Conservation (phyloP, 1,140 invertebrate genomes). For the Cryptotermes secundus region DNA sequence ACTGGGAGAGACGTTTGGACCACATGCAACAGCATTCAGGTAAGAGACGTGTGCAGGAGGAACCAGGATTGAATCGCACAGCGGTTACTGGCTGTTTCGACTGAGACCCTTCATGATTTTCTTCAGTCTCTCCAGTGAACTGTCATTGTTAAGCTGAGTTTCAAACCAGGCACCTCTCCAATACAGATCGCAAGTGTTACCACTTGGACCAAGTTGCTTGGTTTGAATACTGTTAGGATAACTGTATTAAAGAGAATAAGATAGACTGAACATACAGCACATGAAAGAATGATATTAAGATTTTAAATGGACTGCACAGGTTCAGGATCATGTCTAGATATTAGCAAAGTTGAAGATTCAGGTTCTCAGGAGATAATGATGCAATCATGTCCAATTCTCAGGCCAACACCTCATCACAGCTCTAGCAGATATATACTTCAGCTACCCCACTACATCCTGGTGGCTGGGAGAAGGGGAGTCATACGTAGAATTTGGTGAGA, state of each 20-base stretch:
- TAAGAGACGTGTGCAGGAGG: slow-evolving; percentile 40
- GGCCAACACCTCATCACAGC: slow-evolving; percentile 84
- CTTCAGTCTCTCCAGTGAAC: neutral
- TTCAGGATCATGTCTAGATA: neutral
- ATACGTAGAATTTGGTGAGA: slow-evolving; percentile 61
- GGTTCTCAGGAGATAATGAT: too few relatives aligned
- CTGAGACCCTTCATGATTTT: neutral
- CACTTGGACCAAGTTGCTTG: too few relatives aligned
- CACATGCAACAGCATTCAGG: slow-evolving; percentile 90
- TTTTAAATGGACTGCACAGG: too few relatives aligned
- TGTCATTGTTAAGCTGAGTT: too few relatives aligned
- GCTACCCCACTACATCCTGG: slow-evolving; percentile 73
- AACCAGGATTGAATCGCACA: too few relatives aligned
- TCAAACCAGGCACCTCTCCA: too few relatives aligned
- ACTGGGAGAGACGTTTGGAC: slow-evolving; percentile 79
- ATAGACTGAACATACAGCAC: too few relatives aligned
- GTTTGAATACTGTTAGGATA: too few relatives aligned
- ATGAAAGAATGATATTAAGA: too few relatives aligned
- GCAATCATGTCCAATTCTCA: slow-evolving; percentile 42
- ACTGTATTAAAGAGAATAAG: too few relatives aligned
- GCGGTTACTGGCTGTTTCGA: too few relatives aligned
- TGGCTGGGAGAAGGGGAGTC: slow-evolving; percentile 69
- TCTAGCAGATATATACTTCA: slow-evolving; percentile 67
- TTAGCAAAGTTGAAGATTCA: neutral
- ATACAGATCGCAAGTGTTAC: too few relatives aligned